Evolutionary conservation across 2,113 vertebrate genomes (phyloP).

Genomic region (Pterocles gutturalis): DNA sequence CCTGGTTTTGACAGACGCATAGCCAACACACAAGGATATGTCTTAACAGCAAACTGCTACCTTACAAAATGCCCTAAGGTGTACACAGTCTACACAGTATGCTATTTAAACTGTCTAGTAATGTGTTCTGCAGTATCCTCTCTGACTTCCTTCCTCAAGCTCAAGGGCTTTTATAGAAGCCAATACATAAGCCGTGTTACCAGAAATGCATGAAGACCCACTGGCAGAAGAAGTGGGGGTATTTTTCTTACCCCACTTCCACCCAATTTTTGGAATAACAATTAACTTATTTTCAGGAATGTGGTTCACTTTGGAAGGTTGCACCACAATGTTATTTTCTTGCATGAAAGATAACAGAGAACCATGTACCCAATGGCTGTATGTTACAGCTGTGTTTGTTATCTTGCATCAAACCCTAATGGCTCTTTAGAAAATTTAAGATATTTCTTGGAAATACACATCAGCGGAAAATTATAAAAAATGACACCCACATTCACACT

Average conservation of each 20-base stretch:
- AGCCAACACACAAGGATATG: not conserved
- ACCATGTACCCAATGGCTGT: not conserved
- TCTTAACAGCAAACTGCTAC: conserved; percentile 1
- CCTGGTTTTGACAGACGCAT: not conserved
- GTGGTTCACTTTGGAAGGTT: not conserved
- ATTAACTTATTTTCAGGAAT: not conserved
- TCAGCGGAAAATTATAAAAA: not conserved
- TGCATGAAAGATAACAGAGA: not conserved
- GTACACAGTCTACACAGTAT: not conserved
- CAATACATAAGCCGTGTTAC: not conserved
- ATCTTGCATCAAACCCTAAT: not conserved
- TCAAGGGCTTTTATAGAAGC: not conserved
- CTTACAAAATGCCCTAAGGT: conserved; percentile 35
- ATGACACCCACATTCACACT: not conserved
- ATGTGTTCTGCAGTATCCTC: not conserved
- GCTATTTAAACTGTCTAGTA: not conserved
- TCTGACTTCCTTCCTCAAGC: not conserved
- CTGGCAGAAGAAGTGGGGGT: not conserved
- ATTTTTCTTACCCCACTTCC: not conserved
- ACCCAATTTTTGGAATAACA: not conserved
- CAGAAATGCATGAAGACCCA: not conserved
- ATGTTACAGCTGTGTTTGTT: not conserved
- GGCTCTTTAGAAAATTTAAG: not conserved
- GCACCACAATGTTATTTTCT: not conserved
- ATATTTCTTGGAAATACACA: conserved; percentile 20